Evolutionary conservation across 2,113 vertebrate species (phyloP).

Genomic region (Nipponia nippon): DNA sequence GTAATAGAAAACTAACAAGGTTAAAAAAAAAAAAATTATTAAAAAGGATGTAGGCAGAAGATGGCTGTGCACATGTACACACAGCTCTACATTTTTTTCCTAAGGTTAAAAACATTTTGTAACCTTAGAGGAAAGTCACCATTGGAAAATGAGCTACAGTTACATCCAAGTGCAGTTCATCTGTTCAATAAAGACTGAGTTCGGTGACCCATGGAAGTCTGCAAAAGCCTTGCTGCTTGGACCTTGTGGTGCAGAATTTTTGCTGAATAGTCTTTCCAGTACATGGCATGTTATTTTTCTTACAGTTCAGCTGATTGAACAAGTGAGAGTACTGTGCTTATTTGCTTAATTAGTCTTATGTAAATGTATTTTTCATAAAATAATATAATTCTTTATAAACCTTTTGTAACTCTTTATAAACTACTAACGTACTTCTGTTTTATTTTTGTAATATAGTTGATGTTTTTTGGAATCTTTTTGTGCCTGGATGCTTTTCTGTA

Average conservation of each 20-base stretch:
- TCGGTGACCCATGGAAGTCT: background rate
- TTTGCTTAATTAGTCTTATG: background rate
- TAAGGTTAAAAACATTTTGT: background rate
- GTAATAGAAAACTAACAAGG: background rate
- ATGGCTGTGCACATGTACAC: background rate
- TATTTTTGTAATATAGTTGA: conserved; percentile 80
- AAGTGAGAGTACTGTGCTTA: background rate
- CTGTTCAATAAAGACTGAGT: background rate
- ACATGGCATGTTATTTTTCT: background rate
- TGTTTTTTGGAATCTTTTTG: conserved; percentile 95
- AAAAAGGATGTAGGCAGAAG: background rate
- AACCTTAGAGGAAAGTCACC: background rate
- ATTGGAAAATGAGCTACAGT: background rate
- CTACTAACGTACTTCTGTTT: conserved; percentile 31
- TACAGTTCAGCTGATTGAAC: background rate
- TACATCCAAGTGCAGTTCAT: background rate
- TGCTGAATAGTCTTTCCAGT: background rate
- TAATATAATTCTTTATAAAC: background rate
- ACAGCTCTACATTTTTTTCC: background rate
- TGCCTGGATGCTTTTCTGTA: conserved; percentile 97
- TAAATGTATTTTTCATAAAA: background rate
- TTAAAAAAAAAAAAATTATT: background rate
- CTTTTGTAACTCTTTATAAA: background rate
- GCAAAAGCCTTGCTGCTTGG: background rate
- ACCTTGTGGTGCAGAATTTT: background rate